A percentile compares a stretch with the other conserved stretches of the same genome.
Evolutionary conservation across 2,888 invertebrate species (phyloP).

Genomic region (Cepaea hortensis): DNA sequence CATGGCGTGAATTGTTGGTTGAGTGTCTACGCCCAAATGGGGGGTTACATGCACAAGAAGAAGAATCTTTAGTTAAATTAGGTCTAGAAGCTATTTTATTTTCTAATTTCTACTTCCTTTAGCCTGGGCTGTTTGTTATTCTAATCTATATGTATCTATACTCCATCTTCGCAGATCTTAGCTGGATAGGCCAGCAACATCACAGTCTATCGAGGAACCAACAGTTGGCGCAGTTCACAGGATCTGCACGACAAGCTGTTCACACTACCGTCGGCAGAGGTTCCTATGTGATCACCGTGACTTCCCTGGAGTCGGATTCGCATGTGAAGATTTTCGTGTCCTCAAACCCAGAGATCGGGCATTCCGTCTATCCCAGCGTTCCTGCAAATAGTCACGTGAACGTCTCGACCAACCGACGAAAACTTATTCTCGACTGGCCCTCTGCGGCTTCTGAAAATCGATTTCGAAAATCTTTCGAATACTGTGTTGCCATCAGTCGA

Average conservation of each 20-base stretch:
- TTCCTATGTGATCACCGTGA: constrained; percentile 65
- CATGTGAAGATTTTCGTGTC: constrained; percentile 67
- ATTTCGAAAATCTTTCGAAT: constrained; percentile 64
- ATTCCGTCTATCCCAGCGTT: constrained; percentile 58
- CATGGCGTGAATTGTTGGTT: too few relatives aligned
- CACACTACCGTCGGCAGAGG: constrained; percentile 53
- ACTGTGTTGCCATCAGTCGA: constrained; percentile 79
- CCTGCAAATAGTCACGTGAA: constrained; percentile 57
- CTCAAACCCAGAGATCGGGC: constrained; percentile 57
- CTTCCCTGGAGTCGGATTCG: constrained; percentile 64
- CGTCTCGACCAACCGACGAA: constrained; percentile 48
- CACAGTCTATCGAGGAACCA: constrained; percentile 12
- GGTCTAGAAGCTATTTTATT: too few relatives aligned
- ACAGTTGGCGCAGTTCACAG: constrained; percentile 48
- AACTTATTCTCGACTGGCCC: constrained; percentile 40
- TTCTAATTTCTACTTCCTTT: too few relatives aligned
- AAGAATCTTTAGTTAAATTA: too few relatives aligned
- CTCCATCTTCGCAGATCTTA: background rate
- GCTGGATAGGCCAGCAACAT: constrained; percentile 29
- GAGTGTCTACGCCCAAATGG: too few relatives aligned
- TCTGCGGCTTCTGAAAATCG: constrained; percentile 35
- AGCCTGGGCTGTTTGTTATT: too few relatives aligned
- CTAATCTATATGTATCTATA: too few relatives aligned
- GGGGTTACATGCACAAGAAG: too few relatives aligned
- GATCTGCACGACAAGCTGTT: constrained; percentile 35